Evolutionary conservation across 2,797 vertebrate genomes (phyloP), one percentile per base, ranked within the genome.

Genomic region (Pogoniulus pusillus): DNA sequence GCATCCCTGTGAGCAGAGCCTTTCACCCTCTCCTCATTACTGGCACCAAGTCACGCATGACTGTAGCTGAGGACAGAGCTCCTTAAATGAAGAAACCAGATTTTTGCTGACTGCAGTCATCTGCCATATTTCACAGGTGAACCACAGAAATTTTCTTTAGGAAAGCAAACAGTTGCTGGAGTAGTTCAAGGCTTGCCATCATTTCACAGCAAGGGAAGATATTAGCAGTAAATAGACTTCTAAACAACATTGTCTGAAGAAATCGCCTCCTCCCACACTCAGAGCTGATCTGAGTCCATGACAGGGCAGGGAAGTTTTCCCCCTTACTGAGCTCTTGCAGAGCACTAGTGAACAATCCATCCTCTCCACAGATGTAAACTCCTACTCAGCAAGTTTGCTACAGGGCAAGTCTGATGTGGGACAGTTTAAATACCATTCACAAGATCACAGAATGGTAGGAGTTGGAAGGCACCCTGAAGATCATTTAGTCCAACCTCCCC

Each of bases 61-160:
- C 41, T 63, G 12, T 18, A 86, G 30, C 37, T 1, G 4, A 90
- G 37, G 37, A 84, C 1, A 4, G 18, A 89, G 49, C 5, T 71
- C 49, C 69, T 95, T 69, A 85, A 89, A 88, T 39, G 66, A 87
- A 84, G 55, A 75, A 89, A 64, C 1, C 10, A 45, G 19, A 59
- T 34, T 88, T 94, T 66, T 94, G 69, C 78, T 91, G 78, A 82
- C 1, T 3, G 47, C 29, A 55, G 27, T 63, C 30, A 81, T 75
- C 34, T 69, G n/a, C 51, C 2, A 0, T 55, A 55, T 74, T 57
- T 93, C 71, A 82, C 51, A 77, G 55, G n/a, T 90, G 55, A 93
- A 41, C 41, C 22, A 41, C 0, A 7, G 15, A 70, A 66, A 81
- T 77, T 84, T 78, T 93, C 87, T 58, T 85, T 57, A 57, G n/a